Conservation (phyloP, 2,888 invertebrate genomes). For the Conchocele bisecta region DNA sequence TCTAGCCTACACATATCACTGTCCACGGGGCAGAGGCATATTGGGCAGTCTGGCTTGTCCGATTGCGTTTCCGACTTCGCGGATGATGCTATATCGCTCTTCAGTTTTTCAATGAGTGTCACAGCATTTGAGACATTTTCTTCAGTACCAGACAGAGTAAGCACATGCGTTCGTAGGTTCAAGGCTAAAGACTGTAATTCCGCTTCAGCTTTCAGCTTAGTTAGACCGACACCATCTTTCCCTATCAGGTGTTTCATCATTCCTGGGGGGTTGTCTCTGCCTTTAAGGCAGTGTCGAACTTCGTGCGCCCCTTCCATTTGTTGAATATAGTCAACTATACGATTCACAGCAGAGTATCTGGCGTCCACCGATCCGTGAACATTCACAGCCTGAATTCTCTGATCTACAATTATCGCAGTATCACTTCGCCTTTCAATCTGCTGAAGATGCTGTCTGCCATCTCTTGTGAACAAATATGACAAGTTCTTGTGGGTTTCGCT, state of each 20-base stretch:
- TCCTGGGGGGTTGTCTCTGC: conserved; percentile 63
- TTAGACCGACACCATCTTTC: conserved; percentile 59
- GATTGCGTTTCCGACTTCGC: not conserved
- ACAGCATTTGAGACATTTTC: conserved; percentile 51
- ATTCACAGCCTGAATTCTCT: conserved; percentile 49
- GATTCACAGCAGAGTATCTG: conserved; percentile 26
- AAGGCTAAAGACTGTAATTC: conserved; percentile 47
- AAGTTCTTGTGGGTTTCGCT: conserved; percentile 30
- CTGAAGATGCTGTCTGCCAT: conserved; percentile 47
- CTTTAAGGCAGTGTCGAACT: conserved; percentile 51
- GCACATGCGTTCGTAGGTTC: conserved; percentile 49
- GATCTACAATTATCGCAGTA: conserved; percentile 54
- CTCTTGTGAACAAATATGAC: conserved; percentile 45
- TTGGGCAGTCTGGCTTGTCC: conserved; percentile 69
- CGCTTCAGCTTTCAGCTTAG: conserved; percentile 46
- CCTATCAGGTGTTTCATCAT: conserved; percentile 66
- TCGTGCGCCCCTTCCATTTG: conserved; percentile 17
- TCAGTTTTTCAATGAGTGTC: conserved; percentile 34
- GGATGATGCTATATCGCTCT: not conserved
- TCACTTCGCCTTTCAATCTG: conserved; percentile 44
- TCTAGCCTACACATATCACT: conserved; percentile 70
- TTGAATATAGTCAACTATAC: conserved; percentile 44
- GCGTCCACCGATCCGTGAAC: conserved; percentile 55
- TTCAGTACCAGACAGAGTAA: conserved; percentile 57
- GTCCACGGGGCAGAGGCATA: conserved; percentile 73